phyloP scores from a whole-genome alignment of 1,140 invertebrate species.

The Danaus plexippus region DNA sequence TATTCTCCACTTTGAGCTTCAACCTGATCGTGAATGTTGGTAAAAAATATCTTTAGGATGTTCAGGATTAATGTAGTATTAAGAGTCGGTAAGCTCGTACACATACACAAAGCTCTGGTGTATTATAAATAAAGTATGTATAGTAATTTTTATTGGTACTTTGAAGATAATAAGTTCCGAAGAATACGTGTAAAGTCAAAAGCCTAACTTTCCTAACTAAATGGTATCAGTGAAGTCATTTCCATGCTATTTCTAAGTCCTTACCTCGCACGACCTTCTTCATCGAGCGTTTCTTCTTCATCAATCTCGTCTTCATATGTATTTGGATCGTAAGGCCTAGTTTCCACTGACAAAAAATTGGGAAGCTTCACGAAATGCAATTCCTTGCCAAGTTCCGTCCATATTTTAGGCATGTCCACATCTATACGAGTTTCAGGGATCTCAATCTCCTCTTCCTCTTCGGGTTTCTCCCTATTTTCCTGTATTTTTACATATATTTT shows the following conservation, averaged over 20 bases:
- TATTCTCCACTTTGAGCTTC: slow-evolving; percentile 97
- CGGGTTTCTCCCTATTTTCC: slow-evolving; percentile 69
- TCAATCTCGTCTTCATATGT: slow-evolving; percentile 99
- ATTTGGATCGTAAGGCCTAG: slow-evolving; percentile 93
- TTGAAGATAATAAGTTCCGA: too few species aligned
- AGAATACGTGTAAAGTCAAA: too few species aligned
- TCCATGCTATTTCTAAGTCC: not conserved
- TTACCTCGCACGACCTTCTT: slow-evolving; percentile 93
- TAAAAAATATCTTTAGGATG: slow-evolving; percentile 15
- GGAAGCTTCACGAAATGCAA: slow-evolving; percentile 96
- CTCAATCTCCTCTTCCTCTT: slow-evolving; percentile 83
- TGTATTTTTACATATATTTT: slow-evolving; percentile 12
- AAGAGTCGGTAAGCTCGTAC: too few species aligned
- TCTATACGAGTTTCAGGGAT: slow-evolving; percentile 95
- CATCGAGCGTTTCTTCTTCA: slow-evolving; percentile 97
- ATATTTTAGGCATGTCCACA: slow-evolving; percentile 96
- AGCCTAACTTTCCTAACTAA: too few species aligned
- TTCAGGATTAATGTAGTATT: too few species aligned
- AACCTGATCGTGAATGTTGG: slow-evolving; percentile 63
- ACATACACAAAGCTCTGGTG: slow-evolving; percentile 1
- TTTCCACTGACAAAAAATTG: slow-evolving; percentile 93
- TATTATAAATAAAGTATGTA: not conserved
- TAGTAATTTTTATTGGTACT: not conserved
- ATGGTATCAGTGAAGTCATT: too few species aligned
- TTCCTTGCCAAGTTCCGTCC: slow-evolving; percentile 91